Conservation (phyloP, 2,113 vertebrate species). For the Phylloscopus whistleri region DNA sequence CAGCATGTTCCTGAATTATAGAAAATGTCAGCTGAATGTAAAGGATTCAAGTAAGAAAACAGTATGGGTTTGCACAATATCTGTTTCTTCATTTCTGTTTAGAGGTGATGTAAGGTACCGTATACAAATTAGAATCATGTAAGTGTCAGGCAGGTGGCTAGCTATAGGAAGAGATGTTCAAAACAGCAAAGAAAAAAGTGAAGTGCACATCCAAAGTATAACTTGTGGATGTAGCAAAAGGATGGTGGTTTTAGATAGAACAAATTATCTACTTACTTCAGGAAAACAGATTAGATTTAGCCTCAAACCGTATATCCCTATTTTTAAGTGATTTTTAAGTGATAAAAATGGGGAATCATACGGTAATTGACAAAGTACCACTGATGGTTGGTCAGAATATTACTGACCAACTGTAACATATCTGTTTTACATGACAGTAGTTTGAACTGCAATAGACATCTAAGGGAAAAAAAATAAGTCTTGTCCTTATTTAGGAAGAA, state of each 20-base stretch:
- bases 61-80: background rate
- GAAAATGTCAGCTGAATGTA: background rate
- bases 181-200: background rate
- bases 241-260: background rate
- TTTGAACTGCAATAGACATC: background rate
- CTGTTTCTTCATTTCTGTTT: background rate
- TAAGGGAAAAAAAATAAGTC: background rate
- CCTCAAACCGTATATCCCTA: background rate
- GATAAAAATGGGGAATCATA: background rate
- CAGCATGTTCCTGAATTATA: background rate
- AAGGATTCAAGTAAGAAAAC: background rate
- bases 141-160: background rate
- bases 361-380: background rate
- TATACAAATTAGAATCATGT: background rate
- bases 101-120: fast-evolving
- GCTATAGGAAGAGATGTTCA: background rate
- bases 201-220: background rate
- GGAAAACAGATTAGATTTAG: background rate
- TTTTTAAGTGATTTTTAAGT: background rate
- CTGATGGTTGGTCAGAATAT: background rate
- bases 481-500: background rate
- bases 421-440: background rate
- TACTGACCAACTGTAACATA: background rate
- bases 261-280: background rate
- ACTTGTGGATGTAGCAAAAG: background rate